These are phyloP conservation scores for Sebastes schlegelii DNA, from an alignment of 2,113 vertebrate species.

Conservation along the genomic window DNA sequence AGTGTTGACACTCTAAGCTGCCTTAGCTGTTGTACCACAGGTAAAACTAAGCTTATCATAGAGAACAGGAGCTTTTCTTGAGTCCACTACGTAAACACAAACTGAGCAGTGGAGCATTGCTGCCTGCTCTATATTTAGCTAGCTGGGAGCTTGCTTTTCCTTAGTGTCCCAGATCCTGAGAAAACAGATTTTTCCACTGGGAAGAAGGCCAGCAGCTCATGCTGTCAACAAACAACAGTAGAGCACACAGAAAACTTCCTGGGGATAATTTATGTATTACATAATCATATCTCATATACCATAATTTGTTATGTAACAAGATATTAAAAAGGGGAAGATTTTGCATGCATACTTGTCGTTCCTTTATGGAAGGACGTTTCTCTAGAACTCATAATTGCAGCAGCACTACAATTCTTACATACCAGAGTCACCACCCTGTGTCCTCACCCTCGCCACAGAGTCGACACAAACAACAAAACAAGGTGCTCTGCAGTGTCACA, in stretches of 20 bases:
- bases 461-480: constrained; percentile 18
- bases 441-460: not conserved
- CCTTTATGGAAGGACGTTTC: not conserved
- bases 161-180: constrained; percentile 74
- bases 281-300: not conserved
- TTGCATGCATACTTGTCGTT: not conserved
- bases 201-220: constrained; percentile 60
- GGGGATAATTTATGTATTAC: not conserved
- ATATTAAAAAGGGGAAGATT: not conserved
- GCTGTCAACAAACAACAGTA: constrained; percentile 53
- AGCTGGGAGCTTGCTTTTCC: constrained; percentile 66
- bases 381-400: not conserved
- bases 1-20: not conserved
- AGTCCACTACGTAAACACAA: constrained; percentile 76
- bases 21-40: not conserved
- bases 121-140: constrained; percentile 80
- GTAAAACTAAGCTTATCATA: constrained; percentile 26
- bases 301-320: not conserved
- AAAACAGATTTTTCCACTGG: constrained; percentile 71
- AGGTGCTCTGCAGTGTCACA: constrained; percentile 2
- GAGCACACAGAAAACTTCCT: constrained; percentile 20
- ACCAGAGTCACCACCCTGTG: not conserved
- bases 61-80: constrained; percentile 48
- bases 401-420: not conserved
- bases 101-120: constrained; percentile 52